These are phyloP conservation scores for Amitus sp. DNA, from an alignment of 2,888 invertebrate species.

Conservation along the genomic window DNA sequence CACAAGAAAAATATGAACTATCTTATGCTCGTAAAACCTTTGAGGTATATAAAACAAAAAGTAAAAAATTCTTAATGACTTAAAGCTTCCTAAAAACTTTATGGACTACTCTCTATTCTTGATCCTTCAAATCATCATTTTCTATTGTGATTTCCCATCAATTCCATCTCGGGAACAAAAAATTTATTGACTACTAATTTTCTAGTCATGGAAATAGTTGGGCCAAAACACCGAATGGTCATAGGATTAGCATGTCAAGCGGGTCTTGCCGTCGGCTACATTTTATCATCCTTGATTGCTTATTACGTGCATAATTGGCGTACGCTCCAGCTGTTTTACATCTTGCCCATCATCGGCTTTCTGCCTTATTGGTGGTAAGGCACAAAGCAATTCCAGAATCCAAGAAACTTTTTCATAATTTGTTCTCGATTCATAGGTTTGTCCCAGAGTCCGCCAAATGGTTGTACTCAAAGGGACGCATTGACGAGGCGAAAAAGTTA, in stretches of 20 bases:
- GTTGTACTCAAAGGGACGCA: slow-evolving; percentile 74
- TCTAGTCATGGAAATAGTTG: slow-evolving; percentile 76
- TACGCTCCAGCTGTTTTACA: slow-evolving; percentile 75
- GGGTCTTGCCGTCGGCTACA: slow-evolving; percentile 79
- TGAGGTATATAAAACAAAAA: too few species aligned
- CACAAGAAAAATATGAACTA: too few species aligned
- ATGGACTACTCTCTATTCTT: too few species aligned
- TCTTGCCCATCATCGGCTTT: slow-evolving; percentile 75
- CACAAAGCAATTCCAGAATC: not conserved
- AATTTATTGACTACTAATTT: too few species aligned
- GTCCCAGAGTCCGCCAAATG: slow-evolving; percentile 81
- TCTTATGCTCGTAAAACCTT: too few species aligned
- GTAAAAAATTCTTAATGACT: too few species aligned
- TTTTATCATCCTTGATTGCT: slow-evolving; percentile 75
- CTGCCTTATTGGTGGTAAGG: slow-evolving; percentile 75
- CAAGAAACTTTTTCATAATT: not conserved
- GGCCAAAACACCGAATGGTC: slow-evolving; percentile 73
- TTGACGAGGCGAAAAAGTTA: slow-evolving; percentile 71
- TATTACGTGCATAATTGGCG: slow-evolving; percentile 77
- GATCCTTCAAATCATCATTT: too few species aligned
- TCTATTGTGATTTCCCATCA: too few species aligned
- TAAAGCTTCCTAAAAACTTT: too few species aligned
- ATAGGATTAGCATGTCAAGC: slow-evolving; percentile 80
- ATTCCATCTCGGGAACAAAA: too few species aligned
- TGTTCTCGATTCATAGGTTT: slow-evolving; percentile 66